Evolutionary conservation across 2,797 vertebrate genomes (phyloP), one percentile per base, ranked within the genome.

Genomic region (Thamnophis elegans): DNA sequence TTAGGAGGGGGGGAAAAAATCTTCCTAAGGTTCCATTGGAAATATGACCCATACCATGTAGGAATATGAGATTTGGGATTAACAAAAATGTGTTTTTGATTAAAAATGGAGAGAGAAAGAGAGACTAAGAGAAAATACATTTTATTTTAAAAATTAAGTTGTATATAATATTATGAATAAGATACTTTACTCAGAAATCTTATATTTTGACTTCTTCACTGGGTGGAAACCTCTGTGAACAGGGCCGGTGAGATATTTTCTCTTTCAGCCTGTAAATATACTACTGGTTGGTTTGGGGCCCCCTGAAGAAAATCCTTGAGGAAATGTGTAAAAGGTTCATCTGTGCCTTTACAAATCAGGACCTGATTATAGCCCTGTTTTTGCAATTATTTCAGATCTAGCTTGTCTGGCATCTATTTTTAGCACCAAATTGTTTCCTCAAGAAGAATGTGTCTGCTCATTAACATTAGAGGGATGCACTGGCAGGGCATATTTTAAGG

Each of bases 341-440:
- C 91, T 62, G 93, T 91, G 93, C 91, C 93, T 90, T 90, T n/a
- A 95, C 93, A 97, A 96, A 96, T 95, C 93, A 92, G 86, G 89
- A 94, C 95, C 91, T 10, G 93, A 92, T 94, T 94, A 47, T 47
- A 92, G 94, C 92, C 96, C 78, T 90, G 85, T 95, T 96, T 95
- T 94, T 95, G 94, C 93, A 94, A 94, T 95, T 94, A 97, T 96
- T 97, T 97, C 95, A 96, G 96, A 96, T 96, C 95, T 95, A 97
- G 95, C 97, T 97, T 94, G 95, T 95, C 86, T 95, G 94, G 90
- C 32, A 59, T 95, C 96, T 98, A 98, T 98, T 98, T 98, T 98
- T 97, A 97, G 97, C 90, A 96, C 95, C 96, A 97, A 97, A 97
- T 97, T 97, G 95, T 97, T 97, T 97, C 95, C 96, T 96, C 0